These are phyloP conservation scores for Pilophorus perplexus DNA, from an alignment of 2,888 invertebrate genomes.

Conservation along the genomic window DNA sequence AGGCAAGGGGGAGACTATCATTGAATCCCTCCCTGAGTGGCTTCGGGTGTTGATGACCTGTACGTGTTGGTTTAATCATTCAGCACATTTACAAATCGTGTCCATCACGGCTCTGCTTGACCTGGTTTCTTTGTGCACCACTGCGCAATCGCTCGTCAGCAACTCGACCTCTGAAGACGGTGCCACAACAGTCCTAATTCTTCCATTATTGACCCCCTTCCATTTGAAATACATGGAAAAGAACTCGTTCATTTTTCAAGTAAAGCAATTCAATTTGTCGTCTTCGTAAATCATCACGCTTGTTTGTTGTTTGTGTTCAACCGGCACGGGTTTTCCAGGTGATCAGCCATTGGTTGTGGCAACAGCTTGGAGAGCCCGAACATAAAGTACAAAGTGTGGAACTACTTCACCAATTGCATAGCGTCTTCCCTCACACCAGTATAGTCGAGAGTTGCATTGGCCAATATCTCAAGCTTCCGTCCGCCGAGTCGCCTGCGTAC, in stretches of 20 bases:
- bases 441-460: conserved; percentile 63
- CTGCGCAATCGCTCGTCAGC: conserved; percentile 47
- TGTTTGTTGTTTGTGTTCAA: not conserved
- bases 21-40: conserved; percentile 62
- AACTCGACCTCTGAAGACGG: conserved; percentile 54
- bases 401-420: conserved; percentile 74
- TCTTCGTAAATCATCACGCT: not conserved
- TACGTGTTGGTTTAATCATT: conserved; percentile 63
- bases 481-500: not conserved
- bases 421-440: conserved; percentile 60
- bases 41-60: conserved; percentile 67
- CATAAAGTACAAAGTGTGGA: conserved; percentile 65
- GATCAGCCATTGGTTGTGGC: conserved; percentile 69
- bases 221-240: conserved; percentile 67
- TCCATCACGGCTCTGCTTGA: conserved; percentile 70
- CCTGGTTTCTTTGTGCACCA: conserved; percentile 52
- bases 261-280: conserved; percentile 48
- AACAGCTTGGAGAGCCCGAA: conserved; percentile 62
- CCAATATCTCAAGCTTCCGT: conserved; percentile 42
- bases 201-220: conserved; percentile 65
- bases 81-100: conserved; percentile 56
- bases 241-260: conserved; percentile 67
- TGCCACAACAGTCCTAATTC: conserved; percentile 65
- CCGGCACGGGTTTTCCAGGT: conserved; percentile 58
- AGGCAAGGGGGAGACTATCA: conserved; percentile 20